Evolutionary conservation across 2,888 invertebrate species (phyloP).

Genomic region (Chironomus tentans): DNA sequence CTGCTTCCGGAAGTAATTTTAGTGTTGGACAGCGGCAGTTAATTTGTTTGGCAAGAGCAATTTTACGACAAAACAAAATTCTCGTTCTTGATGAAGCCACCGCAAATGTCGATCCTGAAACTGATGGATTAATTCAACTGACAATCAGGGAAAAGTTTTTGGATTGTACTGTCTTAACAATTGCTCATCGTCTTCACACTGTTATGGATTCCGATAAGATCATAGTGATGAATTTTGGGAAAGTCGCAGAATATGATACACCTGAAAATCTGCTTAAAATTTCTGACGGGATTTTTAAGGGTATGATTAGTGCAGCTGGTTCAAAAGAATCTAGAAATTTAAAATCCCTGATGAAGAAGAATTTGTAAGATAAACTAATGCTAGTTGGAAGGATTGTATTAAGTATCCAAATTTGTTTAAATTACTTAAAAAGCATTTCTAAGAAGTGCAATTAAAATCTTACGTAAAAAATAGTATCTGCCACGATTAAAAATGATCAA

Average conservation of each 20-base stretch:
- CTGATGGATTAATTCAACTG: conserved; percentile 67
- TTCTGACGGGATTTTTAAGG: conserved; percentile 48
- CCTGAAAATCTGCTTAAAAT: conserved; percentile 51
- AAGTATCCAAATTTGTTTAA: too few species aligned
- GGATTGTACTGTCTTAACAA: conserved; percentile 72
- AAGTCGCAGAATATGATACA: conserved; percentile 56
- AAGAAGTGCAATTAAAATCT: too few species aligned
- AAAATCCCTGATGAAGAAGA: conserved; percentile 28
- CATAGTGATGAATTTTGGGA: conserved; percentile 69
- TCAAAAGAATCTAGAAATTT: conserved; percentile 30
- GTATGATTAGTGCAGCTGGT: conserved; percentile 58
- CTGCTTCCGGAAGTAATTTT: conserved; percentile 50
- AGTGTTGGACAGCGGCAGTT: conserved; percentile 59
- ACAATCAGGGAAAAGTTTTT: conserved; percentile 66
- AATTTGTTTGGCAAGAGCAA: conserved; percentile 74
- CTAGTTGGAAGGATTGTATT: too few species aligned
- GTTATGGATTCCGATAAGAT: conserved; percentile 81
- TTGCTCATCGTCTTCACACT: conserved; percentile 80
- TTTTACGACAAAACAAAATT: conserved; percentile 66
- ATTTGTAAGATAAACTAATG: background rate
- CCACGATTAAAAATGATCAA: too few species aligned
- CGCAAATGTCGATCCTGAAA: conserved; percentile 55
- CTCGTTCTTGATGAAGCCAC: conserved; percentile 62
- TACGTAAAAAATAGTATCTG: too few species aligned
- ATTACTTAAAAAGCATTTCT: too few species aligned